Evolutionary conservation across 2,797 vertebrate genomes (phyloP).

Genomic region (Tarsius wallacei): DNA sequence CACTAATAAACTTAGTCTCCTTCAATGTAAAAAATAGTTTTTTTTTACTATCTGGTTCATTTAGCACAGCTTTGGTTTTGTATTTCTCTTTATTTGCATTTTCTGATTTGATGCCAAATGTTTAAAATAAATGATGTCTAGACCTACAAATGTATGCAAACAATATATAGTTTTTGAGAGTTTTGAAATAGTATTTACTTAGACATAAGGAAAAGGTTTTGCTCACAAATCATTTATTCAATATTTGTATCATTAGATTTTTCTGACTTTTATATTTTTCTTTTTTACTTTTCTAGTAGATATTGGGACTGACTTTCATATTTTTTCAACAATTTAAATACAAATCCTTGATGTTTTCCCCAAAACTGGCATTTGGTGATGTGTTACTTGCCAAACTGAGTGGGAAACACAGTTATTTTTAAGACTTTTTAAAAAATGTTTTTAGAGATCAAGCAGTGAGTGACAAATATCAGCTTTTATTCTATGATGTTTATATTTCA

Average conservation of each 20-base stretch:
- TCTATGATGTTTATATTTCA: not conserved
- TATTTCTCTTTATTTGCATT: constrained; percentile 17
- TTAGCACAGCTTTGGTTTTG: not conserved
- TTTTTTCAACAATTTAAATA: constrained; percentile 31
- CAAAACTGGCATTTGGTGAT: constrained; percentile 5
- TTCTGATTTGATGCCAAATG: constrained; percentile 40
- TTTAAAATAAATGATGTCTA: constrained; percentile 58
- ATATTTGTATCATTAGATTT: constrained; percentile 8
- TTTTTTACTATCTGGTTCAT: not conserved
- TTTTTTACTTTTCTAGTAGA: too few relatives aligned
- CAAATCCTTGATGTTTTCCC: not conserved
- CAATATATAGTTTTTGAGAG: not conserved
- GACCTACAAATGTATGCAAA: not conserved
- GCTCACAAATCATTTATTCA: not conserved
- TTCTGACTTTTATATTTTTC: not conserved
- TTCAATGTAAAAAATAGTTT: constrained; percentile 23
- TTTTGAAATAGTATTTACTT: not conserved
- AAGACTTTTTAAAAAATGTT: constrained; percentile 32
- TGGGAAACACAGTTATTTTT: not conserved
- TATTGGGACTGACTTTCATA: not conserved
- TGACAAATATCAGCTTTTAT: not conserved
- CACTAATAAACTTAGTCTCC: constrained; percentile 48
- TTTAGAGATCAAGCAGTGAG: constrained; percentile 1
- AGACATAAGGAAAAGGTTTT: not conserved
- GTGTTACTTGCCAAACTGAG: not conserved